Evolutionary conservation across 92 coral and sea anemone species (phyloP), one percentile per base, ranked within the genome.

Genomic region (Scolanthus callimorphus): DNA sequence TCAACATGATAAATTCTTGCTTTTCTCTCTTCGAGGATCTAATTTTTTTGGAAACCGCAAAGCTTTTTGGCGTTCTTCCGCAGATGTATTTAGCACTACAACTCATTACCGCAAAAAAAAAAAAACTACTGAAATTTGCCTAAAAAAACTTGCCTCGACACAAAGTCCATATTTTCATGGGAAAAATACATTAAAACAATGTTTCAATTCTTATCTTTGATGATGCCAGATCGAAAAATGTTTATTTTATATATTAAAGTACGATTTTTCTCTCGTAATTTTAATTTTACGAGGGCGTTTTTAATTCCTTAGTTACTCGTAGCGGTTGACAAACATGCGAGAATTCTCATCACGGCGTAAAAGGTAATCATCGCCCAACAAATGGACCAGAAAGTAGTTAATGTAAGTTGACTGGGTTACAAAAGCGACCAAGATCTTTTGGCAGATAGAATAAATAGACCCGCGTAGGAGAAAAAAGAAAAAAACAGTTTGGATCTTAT

Each of bases 341-440:
- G 25, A 4, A 2, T 4, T 20, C 25, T 20, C 15, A 6, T 4
- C 27, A 3, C n/a, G n/a, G n/a, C n/a, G n/a, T 50, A 20, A 3
- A 17, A 12, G 37, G 4, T 2, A 3, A 9, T 29, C 2, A 55
- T 23, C 29, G 19, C 13, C 29, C 26, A n/a, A 10, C 3, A 43
- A 11, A 60, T 15, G 49, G 24, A 27, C 26, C 13, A 29, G n/a
- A n/a, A 37, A 60, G 53, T 39, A 37, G 53, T 39, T 60, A 52
- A 52, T 52, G 58, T 17, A 52, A 17, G 58, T 19, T 20, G 26
- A 10, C 58, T 3, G 17, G 30, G 58, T 52, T 26, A 19, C 39
- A 55, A 55, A 25, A 55, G 25, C n/a, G 19, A 25, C n/a, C 3
- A 24, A 23, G 11, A 46, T 9, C 12, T 9, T 19, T 9, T 4